Base-by-base conservation (phyloP, 2,113 vertebrate species). In the Gallinago undulata region DNA sequence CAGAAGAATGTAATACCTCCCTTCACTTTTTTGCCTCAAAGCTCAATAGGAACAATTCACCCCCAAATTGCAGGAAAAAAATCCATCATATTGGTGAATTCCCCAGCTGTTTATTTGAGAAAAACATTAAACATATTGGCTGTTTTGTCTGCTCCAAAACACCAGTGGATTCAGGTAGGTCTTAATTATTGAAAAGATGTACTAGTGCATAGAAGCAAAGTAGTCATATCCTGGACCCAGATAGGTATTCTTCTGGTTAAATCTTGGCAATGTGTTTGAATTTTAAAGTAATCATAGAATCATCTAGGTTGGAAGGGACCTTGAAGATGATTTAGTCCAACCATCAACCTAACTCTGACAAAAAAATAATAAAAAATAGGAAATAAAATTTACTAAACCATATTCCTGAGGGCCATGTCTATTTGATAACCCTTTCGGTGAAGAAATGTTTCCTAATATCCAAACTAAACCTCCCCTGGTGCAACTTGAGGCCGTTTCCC, bases 71-170 rank as follows among this genome's bases (percentile, higher is more conserved):
- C 7, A 51, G 41, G 3, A 10, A 60, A 76, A 84, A 51, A 11
- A 19, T 6, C 7, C 8, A 7, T 72, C 3, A 10, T 75, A 45
- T 84, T 0, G 0, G 3, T 85, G 22, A 72, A 79, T 64, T 73
- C 5, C 6, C 15, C 22, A 83, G 7, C 7, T 41, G 21, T 3
- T 57, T 78, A n/a, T 73, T 66, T 81, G 31, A 59, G 23, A 78
- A 57, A 74, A 25, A 43, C 4, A 7, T 31, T 31, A 55, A 3
- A 41, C 63, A 37, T 80, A 66, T 67, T 50, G 33, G 7, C 11
- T 72, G 13, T 27, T 67, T 2, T 37, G 3, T 57, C 35, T 82
- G 9, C 17, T 63, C 37, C 31, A 67, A 48, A 92, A 75, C 53
- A 64, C 6, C 14, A 37, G 8, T 45, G 16, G 14, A 55, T 48